Evolutionary conservation across 2,113 vertebrate species (phyloP).

Genomic region (Pelodiscus sinensis): DNA sequence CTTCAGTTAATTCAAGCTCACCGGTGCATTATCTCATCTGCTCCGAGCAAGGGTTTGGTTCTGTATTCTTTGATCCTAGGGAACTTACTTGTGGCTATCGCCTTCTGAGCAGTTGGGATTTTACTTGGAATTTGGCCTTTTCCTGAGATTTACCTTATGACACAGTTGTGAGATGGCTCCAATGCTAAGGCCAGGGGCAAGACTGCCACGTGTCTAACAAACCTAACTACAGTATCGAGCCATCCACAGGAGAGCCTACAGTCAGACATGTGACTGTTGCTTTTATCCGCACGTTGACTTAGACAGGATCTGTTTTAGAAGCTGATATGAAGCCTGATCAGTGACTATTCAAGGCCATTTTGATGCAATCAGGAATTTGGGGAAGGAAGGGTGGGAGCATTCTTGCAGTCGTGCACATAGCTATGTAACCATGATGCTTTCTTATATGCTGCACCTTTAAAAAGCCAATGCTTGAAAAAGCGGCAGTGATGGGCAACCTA

Average conservation of each 20-base stretch:
- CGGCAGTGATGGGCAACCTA: too few relatives aligned
- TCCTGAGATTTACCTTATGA: background rate
- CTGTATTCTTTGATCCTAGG: background rate
- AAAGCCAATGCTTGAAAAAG: accelerated
- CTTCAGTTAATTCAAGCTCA: background rate
- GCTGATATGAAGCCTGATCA: accelerated
- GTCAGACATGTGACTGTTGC: background rate
- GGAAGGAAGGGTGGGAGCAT: background rate
- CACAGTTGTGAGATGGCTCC: background rate
- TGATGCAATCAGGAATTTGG: background rate
- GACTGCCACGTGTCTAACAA: background rate
- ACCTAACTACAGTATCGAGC: background rate
- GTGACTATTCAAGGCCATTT: accelerated
- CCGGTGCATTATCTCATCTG: background rate
- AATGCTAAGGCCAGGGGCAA: background rate
- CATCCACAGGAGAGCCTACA: background rate
- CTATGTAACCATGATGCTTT: background rate
- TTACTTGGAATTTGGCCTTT: background rate
- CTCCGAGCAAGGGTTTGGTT: background rate
- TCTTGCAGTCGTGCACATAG: background rate
- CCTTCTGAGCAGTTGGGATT: background rate
- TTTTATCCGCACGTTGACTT: accelerated
- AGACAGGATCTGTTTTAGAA: background rate
- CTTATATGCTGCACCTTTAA: background rate
- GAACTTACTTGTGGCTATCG: background rate